Conservation (phyloP, 2,797 vertebrate genomes). For the Gadopsis bispinosus region DNA sequence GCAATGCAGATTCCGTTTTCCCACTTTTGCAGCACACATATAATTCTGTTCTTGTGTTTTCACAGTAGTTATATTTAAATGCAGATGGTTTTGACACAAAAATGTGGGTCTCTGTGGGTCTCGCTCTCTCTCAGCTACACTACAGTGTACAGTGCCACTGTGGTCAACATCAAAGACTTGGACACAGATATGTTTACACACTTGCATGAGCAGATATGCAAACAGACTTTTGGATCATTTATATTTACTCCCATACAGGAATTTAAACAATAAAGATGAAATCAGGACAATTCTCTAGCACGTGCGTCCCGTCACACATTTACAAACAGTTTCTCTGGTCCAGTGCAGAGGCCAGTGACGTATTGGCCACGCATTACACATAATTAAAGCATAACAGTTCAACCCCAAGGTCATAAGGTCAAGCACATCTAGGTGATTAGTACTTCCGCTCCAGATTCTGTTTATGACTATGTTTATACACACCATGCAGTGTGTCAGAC, state of each 20-base stretch:
- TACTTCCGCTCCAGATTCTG: slow-evolving; percentile 76
- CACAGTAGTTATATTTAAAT: slow-evolving; percentile 58
- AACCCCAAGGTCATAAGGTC: slow-evolving; percentile 62
- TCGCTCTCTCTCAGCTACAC: slow-evolving; percentile 37
- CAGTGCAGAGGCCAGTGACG: slow-evolving; percentile 30
- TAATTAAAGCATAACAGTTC: slow-evolving; percentile 64
- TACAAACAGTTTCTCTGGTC: slow-evolving; percentile 29
- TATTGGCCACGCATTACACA: slow-evolving; percentile 51
- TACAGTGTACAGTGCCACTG: slow-evolving; percentile 48
- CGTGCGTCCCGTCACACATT: slow-evolving; percentile 34
- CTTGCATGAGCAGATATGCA: slow-evolving; percentile 57
- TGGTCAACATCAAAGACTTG: slow-evolving; percentile 75
- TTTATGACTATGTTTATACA: slow-evolving; percentile 83
- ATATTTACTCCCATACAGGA: slow-evolving; percentile 57
- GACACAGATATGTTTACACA: slow-evolving; percentile 65
- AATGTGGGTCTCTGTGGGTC: slow-evolving; percentile 47
- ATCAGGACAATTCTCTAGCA: slow-evolving; percentile 36
- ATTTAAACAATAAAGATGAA: slow-evolving; percentile 59
- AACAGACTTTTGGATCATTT: slow-evolving; percentile 70
- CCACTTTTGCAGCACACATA: slow-evolving; percentile 40
- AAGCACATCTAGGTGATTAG: slow-evolving; percentile 79
- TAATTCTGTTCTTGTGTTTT: slow-evolving; percentile 54
- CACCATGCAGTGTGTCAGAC: slow-evolving; percentile 70
- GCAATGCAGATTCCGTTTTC: slow-evolving; percentile 29
- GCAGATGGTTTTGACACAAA: slow-evolving; percentile 72